Evolutionary conservation across 2,113 vertebrate genomes (phyloP).

Genomic region (Gnathonemus longibarbis): DNA sequence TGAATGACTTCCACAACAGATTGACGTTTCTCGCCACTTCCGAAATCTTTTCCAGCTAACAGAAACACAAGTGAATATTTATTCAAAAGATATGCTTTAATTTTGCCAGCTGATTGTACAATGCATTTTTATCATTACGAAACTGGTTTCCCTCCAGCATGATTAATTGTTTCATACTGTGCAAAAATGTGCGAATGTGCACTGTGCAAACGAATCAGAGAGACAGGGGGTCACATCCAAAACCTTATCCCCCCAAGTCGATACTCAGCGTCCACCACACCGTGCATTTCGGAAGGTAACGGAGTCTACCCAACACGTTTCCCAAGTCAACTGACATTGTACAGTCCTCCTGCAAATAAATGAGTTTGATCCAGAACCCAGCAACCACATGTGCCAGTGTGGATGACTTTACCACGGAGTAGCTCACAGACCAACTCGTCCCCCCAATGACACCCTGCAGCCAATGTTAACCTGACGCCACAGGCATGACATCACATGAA

Average conservation of each 20-base stretch:
- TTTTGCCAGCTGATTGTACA: not conserved
- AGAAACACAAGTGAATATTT: not conserved
- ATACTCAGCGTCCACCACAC: not conserved
- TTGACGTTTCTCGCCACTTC: constrained; percentile 22
- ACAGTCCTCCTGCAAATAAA: not conserved
- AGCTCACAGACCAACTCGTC: not conserved
- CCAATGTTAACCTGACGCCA: not conserved
- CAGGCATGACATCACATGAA: not conserved
- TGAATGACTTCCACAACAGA: constrained; percentile 21
- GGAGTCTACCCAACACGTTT: not conserved
- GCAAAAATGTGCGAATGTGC: not conserved
- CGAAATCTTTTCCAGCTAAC: constrained; percentile 18
- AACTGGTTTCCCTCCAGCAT: not conserved
- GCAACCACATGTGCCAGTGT: not conserved
- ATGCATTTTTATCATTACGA: not conserved
- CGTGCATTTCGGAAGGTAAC: not conserved
- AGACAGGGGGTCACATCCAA: not conserved
- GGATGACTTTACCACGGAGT: not conserved
- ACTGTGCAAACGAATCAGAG: not conserved
- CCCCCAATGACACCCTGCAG: not conserved
- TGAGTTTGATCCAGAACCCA: not conserved
- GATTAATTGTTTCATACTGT: not conserved
- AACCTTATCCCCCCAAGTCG: not conserved
- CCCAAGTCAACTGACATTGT: not conserved
- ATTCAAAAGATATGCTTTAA: not conserved